Conservation (phyloP, 2,113 vertebrate genomes). For the Centropristis striata region DNA sequence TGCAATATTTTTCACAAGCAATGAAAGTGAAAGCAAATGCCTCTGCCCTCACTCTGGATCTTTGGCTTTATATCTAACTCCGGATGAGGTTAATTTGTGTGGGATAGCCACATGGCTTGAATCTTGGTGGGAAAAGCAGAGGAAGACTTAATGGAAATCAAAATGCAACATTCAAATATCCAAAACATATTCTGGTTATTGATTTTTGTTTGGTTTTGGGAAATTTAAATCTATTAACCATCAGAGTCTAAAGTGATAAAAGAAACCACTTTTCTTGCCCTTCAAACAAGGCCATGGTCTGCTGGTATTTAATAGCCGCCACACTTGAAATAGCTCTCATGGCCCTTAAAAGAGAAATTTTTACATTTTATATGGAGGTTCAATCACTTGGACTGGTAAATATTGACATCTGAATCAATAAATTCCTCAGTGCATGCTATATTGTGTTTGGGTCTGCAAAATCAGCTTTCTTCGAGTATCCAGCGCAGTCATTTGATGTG, state of each 20-base stretch:
- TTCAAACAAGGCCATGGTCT: background rate
- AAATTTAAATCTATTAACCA: background rate
- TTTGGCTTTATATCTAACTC: slow-evolving; percentile 1
- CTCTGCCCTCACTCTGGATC: background rate
- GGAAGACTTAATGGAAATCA: background rate
- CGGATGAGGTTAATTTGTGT: slow-evolving; percentile 10
- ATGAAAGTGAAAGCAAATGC: slow-evolving; percentile 35
- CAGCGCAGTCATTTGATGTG: too few relatives aligned
- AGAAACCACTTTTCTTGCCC: background rate
- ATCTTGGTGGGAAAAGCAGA: background rate
- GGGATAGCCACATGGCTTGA: background rate
- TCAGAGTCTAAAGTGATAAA: background rate
- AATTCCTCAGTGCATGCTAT: too few relatives aligned
- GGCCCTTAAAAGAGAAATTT: too few relatives aligned
- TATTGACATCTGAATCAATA: too few relatives aligned
- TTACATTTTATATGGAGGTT: too few relatives aligned
- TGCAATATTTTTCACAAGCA: slow-evolving; percentile 30
- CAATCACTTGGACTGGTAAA: too few relatives aligned
- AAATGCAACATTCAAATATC: background rate
- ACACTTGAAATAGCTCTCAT: background rate
- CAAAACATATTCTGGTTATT: background rate
- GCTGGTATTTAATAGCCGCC: background rate
- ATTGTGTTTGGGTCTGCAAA: too few relatives aligned
- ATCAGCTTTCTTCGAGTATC: too few relatives aligned
- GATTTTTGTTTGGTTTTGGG: background rate